Percentiles rank a stretch among this genome's conserved stretches.
Conservation (phyloP, 2,888 invertebrate genomes). For the Nomada lathburiana region DNA sequence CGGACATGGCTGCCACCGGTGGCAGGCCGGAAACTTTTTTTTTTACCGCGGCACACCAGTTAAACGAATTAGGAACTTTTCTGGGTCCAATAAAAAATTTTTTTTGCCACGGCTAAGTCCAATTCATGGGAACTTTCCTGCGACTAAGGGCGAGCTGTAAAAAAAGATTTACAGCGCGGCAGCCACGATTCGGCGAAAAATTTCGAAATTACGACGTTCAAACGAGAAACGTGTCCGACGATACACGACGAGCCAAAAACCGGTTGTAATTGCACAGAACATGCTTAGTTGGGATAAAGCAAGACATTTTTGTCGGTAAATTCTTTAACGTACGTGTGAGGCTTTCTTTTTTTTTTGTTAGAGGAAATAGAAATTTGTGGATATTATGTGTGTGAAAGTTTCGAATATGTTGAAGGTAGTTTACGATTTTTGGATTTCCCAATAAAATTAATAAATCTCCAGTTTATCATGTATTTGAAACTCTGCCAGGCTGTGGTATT, state of each 20-base stretch:
- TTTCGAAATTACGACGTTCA: constrained; percentile 40
- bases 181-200: constrained; percentile 4
- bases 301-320: not conserved
- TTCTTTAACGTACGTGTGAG: not conserved
- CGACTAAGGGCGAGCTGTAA: constrained; percentile 39
- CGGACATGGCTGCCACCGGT: constrained; percentile 12
- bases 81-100: constrained; percentile 48
- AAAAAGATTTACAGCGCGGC: constrained; percentile 49
- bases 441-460: too few relatives aligned
- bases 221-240: constrained; percentile 25
- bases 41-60: constrained; percentile 28
- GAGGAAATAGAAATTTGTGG: not conserved
- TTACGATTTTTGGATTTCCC: too few relatives aligned
- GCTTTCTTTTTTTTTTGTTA: not conserved
- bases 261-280: not conserved
- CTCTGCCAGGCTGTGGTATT: too few relatives aligned
- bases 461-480: too few relatives aligned
- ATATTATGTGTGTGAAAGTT: not conserved
- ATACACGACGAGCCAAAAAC: not conserved
- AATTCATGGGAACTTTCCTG: constrained; percentile 45
- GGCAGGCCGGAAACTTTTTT: constrained; percentile 16
- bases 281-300: not conserved
- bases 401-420: too few relatives aligned
- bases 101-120: constrained; percentile 34
- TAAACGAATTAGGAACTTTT: constrained; percentile 59